Evolutionary conservation across 2,113 vertebrate species (phyloP).

Genomic region (Greenwoodochromis staneri): DNA sequence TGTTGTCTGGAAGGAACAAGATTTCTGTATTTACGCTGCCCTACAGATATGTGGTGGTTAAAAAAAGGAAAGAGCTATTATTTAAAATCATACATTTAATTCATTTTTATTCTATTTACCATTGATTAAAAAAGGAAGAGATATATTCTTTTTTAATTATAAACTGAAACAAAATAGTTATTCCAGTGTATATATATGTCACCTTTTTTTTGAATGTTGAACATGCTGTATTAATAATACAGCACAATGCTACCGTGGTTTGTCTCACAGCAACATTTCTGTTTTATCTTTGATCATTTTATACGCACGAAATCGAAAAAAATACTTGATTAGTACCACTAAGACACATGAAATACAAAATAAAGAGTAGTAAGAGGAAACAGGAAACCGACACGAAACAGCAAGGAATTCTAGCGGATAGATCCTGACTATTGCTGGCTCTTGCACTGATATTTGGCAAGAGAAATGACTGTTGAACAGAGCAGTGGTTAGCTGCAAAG

Average conservation of each 20-base stretch:
- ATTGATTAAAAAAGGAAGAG: neutral
- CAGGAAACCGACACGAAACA: neutral
- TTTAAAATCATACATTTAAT: neutral
- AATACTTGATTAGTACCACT: neutral
- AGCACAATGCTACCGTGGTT: neutral
- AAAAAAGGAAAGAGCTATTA: neutral
- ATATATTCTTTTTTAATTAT: neutral
- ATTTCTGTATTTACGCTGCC: neutral
- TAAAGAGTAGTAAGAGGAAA: neutral
- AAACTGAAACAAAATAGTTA: neutral
- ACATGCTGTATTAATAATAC: neutral
- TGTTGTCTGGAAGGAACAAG: neutral
- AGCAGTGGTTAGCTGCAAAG: neutral
- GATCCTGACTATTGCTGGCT: neutral
- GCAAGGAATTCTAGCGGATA: neutral
- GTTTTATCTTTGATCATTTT: neutral
- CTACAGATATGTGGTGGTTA: neutral
- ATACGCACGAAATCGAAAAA: neutral
- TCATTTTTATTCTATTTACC: neutral
- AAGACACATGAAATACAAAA: neutral
- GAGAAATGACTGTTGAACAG: neutral
- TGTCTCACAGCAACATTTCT: neutral
- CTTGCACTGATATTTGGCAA: neutral
- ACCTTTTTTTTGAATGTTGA: neutral
- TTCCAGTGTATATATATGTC: neutral